A percentile compares a stretch with the other conserved stretches of the same genome.
These are phyloP conservation scores for Pleuronectes platessa DNA, from an alignment of 2,113 vertebrate species.

Conservation along the genomic window DNA sequence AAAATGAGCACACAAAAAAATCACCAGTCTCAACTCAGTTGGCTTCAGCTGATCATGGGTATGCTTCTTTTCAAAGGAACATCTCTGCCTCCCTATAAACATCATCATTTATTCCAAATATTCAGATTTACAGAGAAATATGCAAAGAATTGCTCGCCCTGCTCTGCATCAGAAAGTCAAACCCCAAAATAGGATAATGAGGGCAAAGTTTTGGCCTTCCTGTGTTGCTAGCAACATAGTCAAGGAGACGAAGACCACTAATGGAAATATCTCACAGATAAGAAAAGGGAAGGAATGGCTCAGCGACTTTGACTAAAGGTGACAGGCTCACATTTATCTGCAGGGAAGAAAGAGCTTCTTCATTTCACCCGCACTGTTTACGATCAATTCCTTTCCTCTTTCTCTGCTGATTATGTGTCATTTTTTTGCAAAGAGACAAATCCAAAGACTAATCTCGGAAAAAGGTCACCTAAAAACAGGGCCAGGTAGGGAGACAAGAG, in stretches of 20 bases:
- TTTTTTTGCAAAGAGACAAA: conserved; percentile 16
- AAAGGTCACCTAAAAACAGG: conserved; percentile 28
- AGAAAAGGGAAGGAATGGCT: conserved; percentile 16
- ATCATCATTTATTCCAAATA: background rate
- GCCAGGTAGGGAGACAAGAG: background rate
- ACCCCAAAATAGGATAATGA: conserved; percentile 42
- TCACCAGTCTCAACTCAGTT: background rate
- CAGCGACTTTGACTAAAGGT: conserved; percentile 28
- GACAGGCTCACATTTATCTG: conserved; percentile 42
- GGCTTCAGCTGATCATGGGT: background rate
- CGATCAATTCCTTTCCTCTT: conserved; percentile 24
- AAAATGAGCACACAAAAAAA: too few species aligned
- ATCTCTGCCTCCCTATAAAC: conserved; percentile 3
- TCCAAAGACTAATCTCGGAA: conserved; percentile 12
- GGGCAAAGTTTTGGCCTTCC: conserved; percentile 28
- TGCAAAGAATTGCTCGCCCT: conserved; percentile 6
- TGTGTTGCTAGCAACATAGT: conserved; percentile 29
- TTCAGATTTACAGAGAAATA: conserved; percentile 7
- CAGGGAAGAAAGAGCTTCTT: conserved; percentile 18
- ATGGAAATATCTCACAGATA: conserved; percentile 44
- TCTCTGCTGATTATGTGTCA: conserved; percentile 20
- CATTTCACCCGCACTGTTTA: conserved; percentile 31
- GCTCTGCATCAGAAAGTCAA: conserved; percentile 36
- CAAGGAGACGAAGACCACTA: conserved; percentile 29
- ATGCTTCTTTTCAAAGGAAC: conserved; percentile 1